Evolutionary conservation across 2,797 vertebrate genomes (phyloP), one percentile per base, ranked within the genome.

Genomic region (Poecile montanus): DNA sequence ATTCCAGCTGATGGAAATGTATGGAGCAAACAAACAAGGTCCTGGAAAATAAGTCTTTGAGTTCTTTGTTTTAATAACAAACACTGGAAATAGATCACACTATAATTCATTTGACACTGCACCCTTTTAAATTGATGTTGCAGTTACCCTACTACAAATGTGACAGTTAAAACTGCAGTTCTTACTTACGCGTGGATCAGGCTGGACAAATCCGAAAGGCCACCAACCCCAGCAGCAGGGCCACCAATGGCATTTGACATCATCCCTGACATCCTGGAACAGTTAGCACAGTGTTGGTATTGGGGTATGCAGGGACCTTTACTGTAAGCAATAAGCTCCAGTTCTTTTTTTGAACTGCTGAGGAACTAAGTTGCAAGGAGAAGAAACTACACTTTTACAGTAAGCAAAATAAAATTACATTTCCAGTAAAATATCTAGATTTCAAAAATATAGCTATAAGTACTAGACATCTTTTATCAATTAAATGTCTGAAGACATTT

Each of bases 181-280:
- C 20, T 7, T 85, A 98, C 99, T 98, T 97, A 99, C 99, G 99
- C 99, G 85, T 99, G 99, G 84, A 99, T 99, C 93, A 99, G 98
- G 95, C 99, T 99, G 96, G 99, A 99, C 89, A 99, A 98, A 98
- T 99, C 99, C 0, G 98, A 99, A 68, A 99, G 96, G 63, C 99
- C 99, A 17, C 99, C 99, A 73, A 99, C 99, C 74, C 99, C 99
- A 3, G 99, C 99, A 44, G 98, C 99, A 58, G 99, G 98, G 62
- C 99, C 99, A 40, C 99, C 98, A 16, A 99, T 99, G 21, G 99
- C 99, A 21, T 99, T 99, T 14, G 99, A 98, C 99, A 99, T 99
- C 99, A 99, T 99, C 85, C 99, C 99, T 7, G 99, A 99, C 99
- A 99, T 99, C 61, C 99, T 99, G 98, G 30, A 97, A 88, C 18